These are phyloP conservation scores for Melieria crassipennis DNA, from an alignment of 2,888 invertebrate genomes.

Conservation along the genomic window DNA sequence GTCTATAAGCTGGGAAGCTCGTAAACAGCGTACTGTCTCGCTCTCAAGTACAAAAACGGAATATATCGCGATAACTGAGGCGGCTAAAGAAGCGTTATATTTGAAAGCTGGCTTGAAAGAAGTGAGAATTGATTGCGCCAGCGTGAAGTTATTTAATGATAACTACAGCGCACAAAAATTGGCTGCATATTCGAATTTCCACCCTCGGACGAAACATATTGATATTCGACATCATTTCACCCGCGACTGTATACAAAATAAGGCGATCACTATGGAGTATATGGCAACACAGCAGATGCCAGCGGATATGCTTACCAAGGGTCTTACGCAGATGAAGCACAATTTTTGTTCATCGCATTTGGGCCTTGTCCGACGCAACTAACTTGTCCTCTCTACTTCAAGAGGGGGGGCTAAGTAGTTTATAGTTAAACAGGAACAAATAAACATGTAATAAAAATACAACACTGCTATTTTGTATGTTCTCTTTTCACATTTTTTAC, in stretches of 20 bases:
- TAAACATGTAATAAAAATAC: no score
- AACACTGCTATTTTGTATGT: no score
- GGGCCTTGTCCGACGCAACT: slow-evolving; percentile 18
- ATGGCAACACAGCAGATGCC: slow-evolving; percentile 40
- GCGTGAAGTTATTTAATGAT: slow-evolving; percentile 14
- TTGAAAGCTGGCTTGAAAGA: slow-evolving; percentile 8
- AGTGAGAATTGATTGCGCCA: slow-evolving; percentile 10
- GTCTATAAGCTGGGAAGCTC: slow-evolving; percentile 26
- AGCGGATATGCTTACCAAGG: slow-evolving; percentile 41
- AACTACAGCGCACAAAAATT: slow-evolving; percentile 15
- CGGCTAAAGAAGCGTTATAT: slow-evolving; percentile 15
- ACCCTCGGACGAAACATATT: slow-evolving; percentile 40
- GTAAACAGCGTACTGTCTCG: slow-evolving; percentile 27
- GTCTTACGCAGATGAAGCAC: slow-evolving; percentile 33
- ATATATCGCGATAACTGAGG: slow-evolving; percentile 12
- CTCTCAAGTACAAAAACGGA: slow-evolving; percentile 26
- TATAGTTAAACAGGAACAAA: no score
- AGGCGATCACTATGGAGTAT: slow-evolving; percentile 34
- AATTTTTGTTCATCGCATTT: slow-evolving; percentile 29
- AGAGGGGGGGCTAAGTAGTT: slow-evolving; percentile 6
- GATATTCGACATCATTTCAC: slow-evolving; percentile 39
- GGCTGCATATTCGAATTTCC: slow-evolving; percentile 2
- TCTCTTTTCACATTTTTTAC: no score
- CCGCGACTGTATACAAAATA: slow-evolving; percentile 30
- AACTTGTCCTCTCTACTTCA: slow-evolving; percentile 1